Percentiles rank a stretch among this genome's conserved stretches.
These are phyloP conservation scores for Nebria ingens DNA, from an alignment of 1,140 invertebrate species.

Conservation along the genomic window DNA sequence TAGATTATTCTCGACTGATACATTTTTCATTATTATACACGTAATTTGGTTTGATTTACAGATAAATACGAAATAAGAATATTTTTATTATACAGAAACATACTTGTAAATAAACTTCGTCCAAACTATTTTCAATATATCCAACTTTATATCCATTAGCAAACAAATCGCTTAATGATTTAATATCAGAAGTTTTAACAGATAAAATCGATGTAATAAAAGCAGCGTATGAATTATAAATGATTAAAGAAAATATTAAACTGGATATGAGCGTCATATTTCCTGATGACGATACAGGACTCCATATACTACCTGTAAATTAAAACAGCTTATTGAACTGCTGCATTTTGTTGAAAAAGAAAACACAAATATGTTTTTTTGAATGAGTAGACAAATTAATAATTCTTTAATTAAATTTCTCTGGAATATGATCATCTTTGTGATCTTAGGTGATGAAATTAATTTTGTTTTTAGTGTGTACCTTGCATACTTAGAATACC, in stretches of 20 bases:
- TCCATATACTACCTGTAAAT: slow-evolving; percentile 47
- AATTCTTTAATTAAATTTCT: too few relatives aligned
- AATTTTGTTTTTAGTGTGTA: slow-evolving; percentile 17
- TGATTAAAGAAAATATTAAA: slow-evolving; percentile 41
- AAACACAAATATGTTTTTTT: too few relatives aligned
- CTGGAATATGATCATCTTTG: too few relatives aligned
- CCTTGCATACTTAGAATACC: slow-evolving; percentile 54
- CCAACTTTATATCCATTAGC: slow-evolving; percentile 47
- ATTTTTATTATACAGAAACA: slow-evolving; percentile 10
- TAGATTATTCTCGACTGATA: too few relatives aligned
- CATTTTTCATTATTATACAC: slow-evolving; percentile 4
- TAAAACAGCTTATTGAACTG: too few relatives aligned
- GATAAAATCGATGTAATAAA: slow-evolving; percentile 51
- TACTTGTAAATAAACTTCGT: slow-evolving; percentile 41
- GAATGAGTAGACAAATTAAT: too few relatives aligned
- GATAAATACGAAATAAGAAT: too few relatives aligned
- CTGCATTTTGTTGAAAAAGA: too few relatives aligned
- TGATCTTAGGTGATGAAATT: too few relatives aligned
- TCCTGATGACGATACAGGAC: slow-evolving; percentile 41
- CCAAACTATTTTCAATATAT: slow-evolving; percentile 41
- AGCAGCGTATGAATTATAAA: slow-evolving; percentile 42
- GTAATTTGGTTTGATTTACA: too few relatives aligned
- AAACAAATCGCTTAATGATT: slow-evolving; percentile 44
- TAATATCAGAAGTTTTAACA: slow-evolving; percentile 44
- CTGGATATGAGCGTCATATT: slow-evolving; percentile 46